Evolutionary conservation across 2,888 invertebrate species (phyloP).

Genomic region (Dastarcus helophoroides): DNA sequence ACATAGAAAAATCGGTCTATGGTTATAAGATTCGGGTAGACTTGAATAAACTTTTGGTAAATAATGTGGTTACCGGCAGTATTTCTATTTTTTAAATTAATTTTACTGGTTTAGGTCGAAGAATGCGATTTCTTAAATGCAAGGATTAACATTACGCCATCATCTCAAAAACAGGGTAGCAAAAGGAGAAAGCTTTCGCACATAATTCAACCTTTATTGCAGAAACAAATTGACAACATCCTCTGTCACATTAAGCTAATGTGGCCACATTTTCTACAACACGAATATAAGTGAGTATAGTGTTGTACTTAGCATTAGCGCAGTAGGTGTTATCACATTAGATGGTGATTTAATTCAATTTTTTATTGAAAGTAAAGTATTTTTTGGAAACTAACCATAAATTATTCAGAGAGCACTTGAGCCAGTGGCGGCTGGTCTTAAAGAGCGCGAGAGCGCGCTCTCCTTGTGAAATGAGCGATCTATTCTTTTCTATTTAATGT

Average conservation of each 20-base stretch:
- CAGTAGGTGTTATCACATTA: too few relatives aligned
- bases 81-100: conserved; percentile 3
- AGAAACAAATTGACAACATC: conserved; percentile 28
- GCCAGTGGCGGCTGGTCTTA: too few relatives aligned
- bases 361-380: too few relatives aligned
- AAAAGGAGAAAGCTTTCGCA: conserved; percentile 27
- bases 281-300: conserved; percentile 25
- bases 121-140: conserved; percentile 32
- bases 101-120: conserved; percentile 24
- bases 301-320: too few relatives aligned
- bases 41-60: conserved; percentile 20
- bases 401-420: too few relatives aligned
- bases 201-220: conserved; percentile 28
- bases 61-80: too few relatives aligned
- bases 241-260: conserved; percentile 23
- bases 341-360: too few relatives aligned
- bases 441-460: too few relatives aligned
- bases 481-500: too few relatives aligned
- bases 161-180: conserved; percentile 24
- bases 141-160: conserved; percentile 25
- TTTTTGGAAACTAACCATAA: too few relatives aligned
- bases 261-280: conserved; percentile 31
- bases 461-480: too few relatives aligned
- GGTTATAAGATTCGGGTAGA: conserved; percentile 20
- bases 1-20: conserved; percentile 55